Base-by-base conservation (phyloP, 2,888 invertebrate species). In the Notodonta dromedarius region DNA sequence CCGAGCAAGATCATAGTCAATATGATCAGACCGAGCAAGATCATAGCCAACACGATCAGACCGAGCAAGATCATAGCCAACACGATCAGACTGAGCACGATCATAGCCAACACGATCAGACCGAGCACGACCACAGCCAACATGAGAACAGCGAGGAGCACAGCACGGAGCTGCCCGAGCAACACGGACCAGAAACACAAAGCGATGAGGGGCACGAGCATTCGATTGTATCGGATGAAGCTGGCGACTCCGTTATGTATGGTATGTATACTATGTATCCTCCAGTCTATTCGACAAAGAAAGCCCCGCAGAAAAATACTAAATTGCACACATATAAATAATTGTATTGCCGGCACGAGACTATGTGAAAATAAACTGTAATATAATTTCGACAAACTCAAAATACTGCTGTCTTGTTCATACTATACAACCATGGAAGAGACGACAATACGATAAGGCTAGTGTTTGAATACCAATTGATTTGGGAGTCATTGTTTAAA, bases 201-300 rank as follows among this genome's bases (percentile, higher is more conserved):
- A 86, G 78, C 62, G 89, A 89, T 65, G 86, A 87, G 57, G 83
- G 75, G 12, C 73, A 73, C 4, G 72, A 76, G 40, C 68, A 75
- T 53, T 65, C 77, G 53, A 84, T 91, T n/a, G 73, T 63, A 12
- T 83, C 83, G 9, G 89, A 87, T 7, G 91, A 90, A 66, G 70
- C 73, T 35, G 89, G 89, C n/a, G 95, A 95, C 68, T 90, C 88
- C 60, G 90, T 94, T 24, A 88, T 94, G 84, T 94, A 94, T 89
- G 94, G 95, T 95, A 77, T 83, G 91, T 54, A 24, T 24, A 1
- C 24, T 24, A 24, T n/a, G n/a, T n/a, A n/a, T n/a, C n/a, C n/a
- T n/a, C 24, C 2, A 24, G 24, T n/a, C 24, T 24, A 24, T 24
- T 24, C 24, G 24, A 24, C 24, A 2, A 24, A 24, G 2, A 24